Evolutionary conservation across 2,888 invertebrate genomes (phyloP), one percentile per base, ranked within the genome.

Genomic region (Hypsopygia costalis): DNA sequence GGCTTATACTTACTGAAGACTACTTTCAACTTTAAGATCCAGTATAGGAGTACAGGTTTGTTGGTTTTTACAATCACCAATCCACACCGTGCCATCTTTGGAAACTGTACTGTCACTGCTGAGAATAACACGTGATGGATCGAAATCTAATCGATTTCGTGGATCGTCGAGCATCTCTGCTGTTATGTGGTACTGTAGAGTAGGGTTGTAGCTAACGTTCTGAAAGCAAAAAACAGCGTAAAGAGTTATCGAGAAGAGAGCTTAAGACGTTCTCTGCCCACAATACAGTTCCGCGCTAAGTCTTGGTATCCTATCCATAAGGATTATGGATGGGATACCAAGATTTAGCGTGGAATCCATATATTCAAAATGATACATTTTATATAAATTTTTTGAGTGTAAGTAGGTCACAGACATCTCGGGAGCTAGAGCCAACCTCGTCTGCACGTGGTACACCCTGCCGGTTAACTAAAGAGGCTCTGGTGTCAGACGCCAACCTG

Each of bases 81-180:
- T 66, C 49, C 56, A 58, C 6, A 62, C 30, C 0, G 46, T 16
- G 1, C 39, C 51, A 0, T 12, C n/a, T 0, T 41, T 1, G 0
- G 8, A 9, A 3, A 70, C 34, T 0, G 8, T 2, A 33, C 74
- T 76, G 1, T 11, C 22, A 6, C 65, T 61, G 35, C 68, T 70
- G 1, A 78, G 34, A 0, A 61, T 28, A 0, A 69, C 70, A 8
- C 47, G 56, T 0, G 39, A 22, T 0, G 41, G 22, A 0, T 60
- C 39, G 25, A 69, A 68, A 0, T 34, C 11, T 0, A 0, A 1
- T 0, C 34, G 11, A 0, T 25, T 0, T 1, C 21, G 12, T 0
- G 70, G 69, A 40, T 57, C 44, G 0, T 62, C 31, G 6, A 41
- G 3, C n/a, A 69, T 51, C 0, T 22, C 34, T 0, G 67, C 65